A percentile compares a stretch with the other conserved stretches of the same genome.
Conservation (phyloP, 2,888 invertebrate genomes). For the Platycheirus rosarum region DNA sequence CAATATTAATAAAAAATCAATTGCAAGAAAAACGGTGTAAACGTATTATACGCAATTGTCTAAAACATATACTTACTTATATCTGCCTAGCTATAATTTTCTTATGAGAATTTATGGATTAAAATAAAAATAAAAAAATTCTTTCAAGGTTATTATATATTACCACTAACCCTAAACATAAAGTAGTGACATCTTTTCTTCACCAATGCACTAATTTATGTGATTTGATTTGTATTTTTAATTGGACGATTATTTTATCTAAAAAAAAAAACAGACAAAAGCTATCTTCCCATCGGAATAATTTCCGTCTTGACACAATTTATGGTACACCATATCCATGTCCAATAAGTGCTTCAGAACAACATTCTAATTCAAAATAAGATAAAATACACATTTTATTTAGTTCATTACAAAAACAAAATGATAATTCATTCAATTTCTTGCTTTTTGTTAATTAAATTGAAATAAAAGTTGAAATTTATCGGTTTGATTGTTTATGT, state of each 20-base stretch:
- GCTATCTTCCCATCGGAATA: constrained; percentile 26
- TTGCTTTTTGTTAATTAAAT: constrained; percentile 18
- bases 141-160: too few relatives aligned
- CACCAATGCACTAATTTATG: not conserved
- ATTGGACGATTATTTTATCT: not conserved
- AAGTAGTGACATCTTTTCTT: too few relatives aligned
- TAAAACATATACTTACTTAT: too few relatives aligned
- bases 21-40: too few relatives aligned
- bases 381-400: constrained; percentile 53
- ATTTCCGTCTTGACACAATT: constrained; percentile 41
- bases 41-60: too few relatives aligned
- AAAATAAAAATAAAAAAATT: too few relatives aligned
- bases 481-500: constrained; percentile 29
- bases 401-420: constrained; percentile 26
- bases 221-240: not conserved
- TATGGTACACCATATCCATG: constrained; percentile 14
- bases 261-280: constrained; percentile 9
- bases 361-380: constrained; percentile 37
- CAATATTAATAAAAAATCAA: too few relatives aligned
- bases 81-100: too few relatives aligned
- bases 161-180: too few relatives aligned
- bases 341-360: not conserved
- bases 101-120: too few relatives aligned
- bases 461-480: constrained; percentile 15
- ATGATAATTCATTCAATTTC: constrained; percentile 23